Evolutionary conservation across 2,113 vertebrate species (phyloP).

Genomic region (Oryzias celebensis): DNA sequence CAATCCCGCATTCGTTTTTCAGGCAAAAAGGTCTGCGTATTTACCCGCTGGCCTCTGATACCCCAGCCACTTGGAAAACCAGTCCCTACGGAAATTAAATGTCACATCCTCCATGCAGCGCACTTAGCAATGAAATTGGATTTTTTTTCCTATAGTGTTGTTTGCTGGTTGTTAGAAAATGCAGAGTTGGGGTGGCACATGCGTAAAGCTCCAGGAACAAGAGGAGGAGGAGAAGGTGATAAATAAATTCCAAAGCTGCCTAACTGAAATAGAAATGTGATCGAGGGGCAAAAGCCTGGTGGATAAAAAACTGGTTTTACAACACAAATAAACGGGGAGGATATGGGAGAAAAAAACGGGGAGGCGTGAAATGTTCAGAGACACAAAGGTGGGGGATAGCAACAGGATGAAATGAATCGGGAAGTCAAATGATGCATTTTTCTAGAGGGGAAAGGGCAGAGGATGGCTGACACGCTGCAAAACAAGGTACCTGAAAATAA

Average conservation of each 20-base stretch:
- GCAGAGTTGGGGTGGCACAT: conserved; percentile 20
- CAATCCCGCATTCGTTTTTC: conserved; percentile 8
- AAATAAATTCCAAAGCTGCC: conserved; percentile 22
- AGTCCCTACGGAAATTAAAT: conserved; percentile 64
- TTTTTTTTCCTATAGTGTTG: conserved; percentile 44
- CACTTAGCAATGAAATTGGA: conserved; percentile 65
- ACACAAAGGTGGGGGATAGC: no score
- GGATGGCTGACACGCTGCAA: neutral
- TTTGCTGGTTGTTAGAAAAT: conserved; percentile 45
- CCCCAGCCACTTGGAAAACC: conserved; percentile 33
- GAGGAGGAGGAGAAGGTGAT: neutral
- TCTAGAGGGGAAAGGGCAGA: conserved; percentile 11
- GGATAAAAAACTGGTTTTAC: conserved; percentile 11
- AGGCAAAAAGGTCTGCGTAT: conserved; percentile 31
- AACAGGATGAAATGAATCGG: conserved; percentile 5
- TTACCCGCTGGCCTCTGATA: conserved; percentile 39
- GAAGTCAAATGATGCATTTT: conserved; percentile 6
- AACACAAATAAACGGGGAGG: conserved; percentile 4
- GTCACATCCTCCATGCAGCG: conserved; percentile 56
- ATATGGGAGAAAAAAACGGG: neutral
- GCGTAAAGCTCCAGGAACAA: conserved; percentile 26
- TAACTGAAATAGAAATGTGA: conserved; percentile 46
- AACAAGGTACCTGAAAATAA: no score
- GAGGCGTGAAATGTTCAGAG: neutral
- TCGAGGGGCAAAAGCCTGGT: conserved; percentile 27